Base-by-base conservation (phyloP, 2,797 vertebrate genomes). In the Channa striata region DNA sequence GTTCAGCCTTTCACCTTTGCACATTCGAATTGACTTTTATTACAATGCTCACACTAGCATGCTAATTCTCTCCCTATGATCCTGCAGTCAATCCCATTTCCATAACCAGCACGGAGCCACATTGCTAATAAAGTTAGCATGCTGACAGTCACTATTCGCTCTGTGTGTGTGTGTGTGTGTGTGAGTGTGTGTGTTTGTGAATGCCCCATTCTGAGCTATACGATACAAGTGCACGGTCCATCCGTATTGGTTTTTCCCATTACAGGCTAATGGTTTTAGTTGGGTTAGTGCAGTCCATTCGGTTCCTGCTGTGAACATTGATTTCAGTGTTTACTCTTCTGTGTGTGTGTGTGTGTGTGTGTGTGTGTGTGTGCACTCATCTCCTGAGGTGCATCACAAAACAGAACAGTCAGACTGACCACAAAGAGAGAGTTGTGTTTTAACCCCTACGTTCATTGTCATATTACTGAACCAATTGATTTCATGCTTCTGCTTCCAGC, bases 121-220 rank as follows among this genome's bases (percentile, higher is more conserved):
- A 20, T 68, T 39, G 74, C 81, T 87, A 87, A 90, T 87, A 82
- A 78, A 84, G 83, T 85, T 80, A 75, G 62, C 83, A 73, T 61
- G 78, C 75, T 84, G 84, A 87, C 80, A 85, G 66, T 36, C 78
- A 43, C 69, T 46, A 11, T 71, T 85, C 71, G 53, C 77, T 19
- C 72, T 74, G 81, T 74, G 81, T 75, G 81, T 77, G 69, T 75
- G 81, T 77, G 69, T 74, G 81, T 74, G 81, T 75, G 81, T 77
- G 69, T 74, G 81, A 72, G 81, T 75, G 81, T 77, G 69, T 74
- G 81, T 74, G 81, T 75, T 80, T 77, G 69, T 80, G 57, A 59
- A 79, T 57, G 69, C 81, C 66, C 47, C 81, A 68, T 59, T 73
- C 73, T 68, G 80, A 57, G 68, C 40, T 25, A 1, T 30, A 46